A percentile compares a stretch with the other conserved stretches of the same genome.
Conservation (phyloP, 2,888 invertebrate genomes). For the Onthophagus sagittarius region DNA sequence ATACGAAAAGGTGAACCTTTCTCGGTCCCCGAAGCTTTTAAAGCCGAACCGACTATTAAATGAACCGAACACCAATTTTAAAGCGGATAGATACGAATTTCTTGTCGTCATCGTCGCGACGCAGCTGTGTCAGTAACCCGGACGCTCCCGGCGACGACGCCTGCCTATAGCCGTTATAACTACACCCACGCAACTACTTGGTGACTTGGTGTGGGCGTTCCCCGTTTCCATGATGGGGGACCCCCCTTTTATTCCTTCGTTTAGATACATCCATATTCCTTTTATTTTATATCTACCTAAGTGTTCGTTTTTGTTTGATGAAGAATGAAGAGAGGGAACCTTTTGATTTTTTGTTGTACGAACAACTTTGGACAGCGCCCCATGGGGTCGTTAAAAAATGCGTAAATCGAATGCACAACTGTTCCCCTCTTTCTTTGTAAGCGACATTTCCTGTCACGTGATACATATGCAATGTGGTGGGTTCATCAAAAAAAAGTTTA, state of each 20-base stretch:
- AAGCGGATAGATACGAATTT: constrained; percentile 15
- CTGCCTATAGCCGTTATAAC: constrained; percentile 30
- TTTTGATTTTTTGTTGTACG: background rate
- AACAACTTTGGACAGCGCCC: background rate
- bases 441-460: background rate
- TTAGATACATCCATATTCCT: constrained; percentile 24
- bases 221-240: constrained; percentile 26
- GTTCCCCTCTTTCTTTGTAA: background rate
- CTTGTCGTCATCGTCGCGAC: constrained; percentile 17
- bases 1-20: constrained; percentile 15
- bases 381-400: background rate
- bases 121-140: constrained; percentile 42
- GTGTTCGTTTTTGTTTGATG: background rate
- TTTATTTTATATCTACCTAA: too few species aligned
- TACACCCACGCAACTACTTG: constrained; percentile 32
- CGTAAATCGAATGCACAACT: background rate
- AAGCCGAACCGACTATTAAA: constrained; percentile 31
- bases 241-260: constrained; percentile 22
- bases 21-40: constrained; percentile 24
- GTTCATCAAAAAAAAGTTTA: too few species aligned
- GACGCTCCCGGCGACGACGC: constrained; percentile 31
- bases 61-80: constrained; percentile 13
- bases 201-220: constrained; percentile 33
- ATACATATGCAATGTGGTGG: background rate
- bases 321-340: background rate